Evolutionary conservation across 1,140 invertebrate genomes (phyloP), one percentile per base, ranked within the genome.

Genomic region (Temnothorax longispinosus): DNA sequence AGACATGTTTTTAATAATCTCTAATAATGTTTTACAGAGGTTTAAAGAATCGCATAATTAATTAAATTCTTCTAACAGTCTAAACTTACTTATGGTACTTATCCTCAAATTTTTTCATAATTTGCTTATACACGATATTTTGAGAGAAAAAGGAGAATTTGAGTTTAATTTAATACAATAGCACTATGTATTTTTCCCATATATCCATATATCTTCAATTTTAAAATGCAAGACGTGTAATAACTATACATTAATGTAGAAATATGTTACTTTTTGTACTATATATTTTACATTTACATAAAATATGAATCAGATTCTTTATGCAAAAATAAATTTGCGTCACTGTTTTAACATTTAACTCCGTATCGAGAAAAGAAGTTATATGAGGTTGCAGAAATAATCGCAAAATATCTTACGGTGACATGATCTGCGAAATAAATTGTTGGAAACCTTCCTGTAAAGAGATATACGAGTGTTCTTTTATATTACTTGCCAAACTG

Each of bases 401-500:
- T 32, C 13, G 54, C 21, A 21, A 41, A 13, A 76, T 4, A 75
- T 27, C 35, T 74, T 27, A 72, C 13, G 15, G 1, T n/a, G 8
- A 60, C 1, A 5, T n/a, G 64, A 62, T 21, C 18, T 13, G 3
- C 10, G 7, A 38, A 21, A 67, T 67, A 67, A 65, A 35, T 41
- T 80, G 2, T 67, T 32, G 0, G 52, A 65, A 13, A 13, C 5
- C 7, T 65, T 41, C n/a, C 38, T 13, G 15, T 32, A 8, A 8
- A 41, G 13, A 76, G 41, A 65, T 32, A 8, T 47, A 65, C 15
- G 41, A 11, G 27, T 35, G 18, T 64, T 47, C 60, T 80, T 80
- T 80, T 52, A 50, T 7, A 52, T 10, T 41, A 41, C 13, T 50
- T 80, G 76, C 50, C 76, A 67, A 80, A 67, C 6, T 65, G 1